These are phyloP conservation scores for Dendrocopos noguchii DNA, from an alignment of 2,113 vertebrate species.

Conservation along the genomic window DNA sequence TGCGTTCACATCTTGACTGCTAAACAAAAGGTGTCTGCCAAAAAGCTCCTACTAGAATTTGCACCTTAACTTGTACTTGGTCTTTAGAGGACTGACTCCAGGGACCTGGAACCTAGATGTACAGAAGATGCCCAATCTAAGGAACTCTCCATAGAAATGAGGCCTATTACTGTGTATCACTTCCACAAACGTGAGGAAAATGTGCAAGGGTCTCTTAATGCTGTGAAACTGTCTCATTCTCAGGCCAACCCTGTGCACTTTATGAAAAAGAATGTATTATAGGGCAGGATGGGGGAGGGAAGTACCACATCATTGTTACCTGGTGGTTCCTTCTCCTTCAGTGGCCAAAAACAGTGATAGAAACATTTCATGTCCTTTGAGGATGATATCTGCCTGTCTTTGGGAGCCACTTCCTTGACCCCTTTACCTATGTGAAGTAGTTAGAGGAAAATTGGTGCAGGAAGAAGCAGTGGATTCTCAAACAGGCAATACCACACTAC, in stretches of 20 bases:
- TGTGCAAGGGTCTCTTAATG: not conserved
- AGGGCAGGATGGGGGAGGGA: conserved; percentile 9
- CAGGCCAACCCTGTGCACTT: conserved; percentile 8
- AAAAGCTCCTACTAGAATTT: conserved; percentile 11
- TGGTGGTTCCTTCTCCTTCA: conserved; percentile 50
- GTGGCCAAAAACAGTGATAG: not conserved
- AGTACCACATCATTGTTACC: conserved; percentile 36
- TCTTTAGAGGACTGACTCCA: not conserved
- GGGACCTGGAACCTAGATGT: not conserved
- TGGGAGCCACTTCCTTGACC: conserved; percentile 46
- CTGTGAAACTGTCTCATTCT: not conserved
- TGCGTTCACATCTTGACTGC: not conserved
- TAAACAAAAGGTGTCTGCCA: conserved; percentile 25
- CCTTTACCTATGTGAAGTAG: conserved; percentile 45
- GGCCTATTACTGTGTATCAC: not conserved
- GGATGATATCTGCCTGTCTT: conserved; percentile 45
- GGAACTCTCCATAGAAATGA: not conserved
- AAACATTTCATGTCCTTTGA: conserved; percentile 13
- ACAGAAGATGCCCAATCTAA: not conserved
- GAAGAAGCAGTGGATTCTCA: conserved; percentile 64
- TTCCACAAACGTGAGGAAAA: not conserved
- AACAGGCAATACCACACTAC: conserved; percentile 5
- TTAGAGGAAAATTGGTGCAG: conserved; percentile 35
- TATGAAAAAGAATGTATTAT: conserved; percentile 50
- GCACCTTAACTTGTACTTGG: conserved; percentile 21